Evolutionary conservation across 2,113 vertebrate genomes (phyloP).

Genomic region (Varanus salvator): DNA sequence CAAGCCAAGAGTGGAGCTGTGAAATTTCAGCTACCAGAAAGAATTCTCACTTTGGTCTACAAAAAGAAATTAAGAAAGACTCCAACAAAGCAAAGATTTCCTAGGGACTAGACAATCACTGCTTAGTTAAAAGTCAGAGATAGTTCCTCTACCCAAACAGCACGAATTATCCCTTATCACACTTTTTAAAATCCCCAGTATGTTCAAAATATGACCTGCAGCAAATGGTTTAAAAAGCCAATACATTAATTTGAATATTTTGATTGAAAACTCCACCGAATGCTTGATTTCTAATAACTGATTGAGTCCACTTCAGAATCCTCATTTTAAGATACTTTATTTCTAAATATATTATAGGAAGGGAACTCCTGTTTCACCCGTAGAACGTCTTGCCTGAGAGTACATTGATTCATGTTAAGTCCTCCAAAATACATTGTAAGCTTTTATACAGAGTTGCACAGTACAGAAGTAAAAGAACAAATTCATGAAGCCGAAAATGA

Average conservation of each 20-base stretch:
- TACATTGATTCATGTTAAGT: background rate
- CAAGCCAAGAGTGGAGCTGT: background rate
- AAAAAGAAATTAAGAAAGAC: background rate
- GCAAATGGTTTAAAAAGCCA: background rate
- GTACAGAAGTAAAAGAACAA: background rate
- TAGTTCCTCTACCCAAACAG: too few species aligned
- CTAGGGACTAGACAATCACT: background rate
- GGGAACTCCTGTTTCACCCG: background rate
- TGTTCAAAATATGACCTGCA: background rate
- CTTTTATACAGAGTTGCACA: background rate
- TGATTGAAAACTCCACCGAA: background rate
- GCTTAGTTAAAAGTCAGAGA: too few species aligned
- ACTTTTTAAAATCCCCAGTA: background rate
- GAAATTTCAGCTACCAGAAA: background rate
- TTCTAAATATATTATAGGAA: background rate
- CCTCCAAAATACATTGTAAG: background rate
- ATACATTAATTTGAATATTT: background rate
- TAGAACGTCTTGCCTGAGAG: background rate
- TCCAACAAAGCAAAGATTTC: background rate
- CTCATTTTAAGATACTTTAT: slow-evolving; percentile 10
- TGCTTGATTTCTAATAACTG: background rate
- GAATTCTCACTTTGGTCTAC: background rate
- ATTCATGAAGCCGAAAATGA: background rate
- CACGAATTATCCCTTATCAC: too few species aligned
- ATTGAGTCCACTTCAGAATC: background rate